Evolutionary conservation across 1,140 invertebrate genomes (phyloP), one percentile per base, ranked within the genome.

Genomic region (Euwallacea similis): DNA sequence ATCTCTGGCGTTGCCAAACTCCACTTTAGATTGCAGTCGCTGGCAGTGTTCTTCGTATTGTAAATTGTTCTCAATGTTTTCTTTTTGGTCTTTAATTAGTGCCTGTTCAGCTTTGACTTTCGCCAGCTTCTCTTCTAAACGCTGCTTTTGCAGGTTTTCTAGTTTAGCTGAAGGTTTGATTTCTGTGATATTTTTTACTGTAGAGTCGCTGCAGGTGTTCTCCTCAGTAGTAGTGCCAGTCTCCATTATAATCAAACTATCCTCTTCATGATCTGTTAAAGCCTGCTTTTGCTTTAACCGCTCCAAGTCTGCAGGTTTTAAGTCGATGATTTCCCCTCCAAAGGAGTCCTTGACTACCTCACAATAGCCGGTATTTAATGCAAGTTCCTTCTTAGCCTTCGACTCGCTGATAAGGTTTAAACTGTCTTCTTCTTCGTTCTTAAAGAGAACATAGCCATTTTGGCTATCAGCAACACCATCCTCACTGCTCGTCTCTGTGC

Each of bases 1-100:
- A 78, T 91, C 89, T 76, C 87, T 86, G 0, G 85, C 88, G 75
- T 89, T 91, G 58, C 87, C 87, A 69, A 92, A 92, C 73, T 91
- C 89, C 3, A 89, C 86, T 77, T 89, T 86, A 33, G 87, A 89
- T 77, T 91, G 87, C 33, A 91, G 77, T 21, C 88, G 81, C 71
- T 89, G 86, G 2, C 90, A 88, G 74, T 90, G 90, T 69, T 89
- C 88, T 58, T 88, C 79, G 75, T 89, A 90, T 62, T 85, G 85
- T 0, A 84, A 76, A 74, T 83, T 84, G 55, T 66, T 71, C 50
- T 74, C 63, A 16, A 75, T 72, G 15, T 69, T 69, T 42, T 69
- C 66, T 44, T 71, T 66, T 62, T 69, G 53, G 47, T 61, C 66
- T 60, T 73, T 69, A 70, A 66, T n/a, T 65, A 70, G 66, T 15